Evolutionary conservation across 2,888 invertebrate species (phyloP).

Genomic region (Embidobia sp.): DNA sequence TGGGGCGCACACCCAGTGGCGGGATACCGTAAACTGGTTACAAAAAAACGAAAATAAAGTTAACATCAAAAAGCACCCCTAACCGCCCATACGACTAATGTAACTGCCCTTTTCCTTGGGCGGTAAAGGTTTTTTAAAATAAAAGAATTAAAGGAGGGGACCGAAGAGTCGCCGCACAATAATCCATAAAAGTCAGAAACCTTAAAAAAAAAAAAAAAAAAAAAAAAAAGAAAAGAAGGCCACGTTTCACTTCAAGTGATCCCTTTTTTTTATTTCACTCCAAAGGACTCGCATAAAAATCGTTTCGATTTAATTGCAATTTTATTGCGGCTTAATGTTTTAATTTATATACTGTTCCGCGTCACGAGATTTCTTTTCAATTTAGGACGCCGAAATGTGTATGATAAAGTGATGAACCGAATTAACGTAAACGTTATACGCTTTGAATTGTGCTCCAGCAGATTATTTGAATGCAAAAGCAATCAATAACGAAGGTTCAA

Average conservation of each 20-base stretch:
- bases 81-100: slow-evolving; percentile 65
- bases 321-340: background rate
- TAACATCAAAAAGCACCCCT: slow-evolving; percentile 57
- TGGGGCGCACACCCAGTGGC: slow-evolving; percentile 63
- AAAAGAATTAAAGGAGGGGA: slow-evolving; percentile 67
- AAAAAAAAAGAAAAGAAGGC: too few relatives aligned
- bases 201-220: too few relatives aligned
- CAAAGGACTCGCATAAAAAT: too few relatives aligned
- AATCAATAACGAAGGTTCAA: too few relatives aligned
- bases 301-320: background rate
- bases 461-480: too few relatives aligned
- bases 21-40: slow-evolving; percentile 66
- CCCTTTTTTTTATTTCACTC: too few relatives aligned
- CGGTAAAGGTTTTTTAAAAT: slow-evolving; percentile 64
- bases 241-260: too few relatives aligned
- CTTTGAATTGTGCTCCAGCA: too few relatives aligned
- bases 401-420: too few relatives aligned
- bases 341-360: background rate
- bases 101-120: slow-evolving; percentile 69
- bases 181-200: slow-evolving; percentile 48
- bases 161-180: slow-evolving; percentile 39
- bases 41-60: slow-evolving; percentile 72
- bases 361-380: too few relatives aligned
- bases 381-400: too few relatives aligned
- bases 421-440: too few relatives aligned